phyloP scores from a whole-genome alignment of 1,140 invertebrate species.

The Parasteatoda tepidariorum region DNA sequence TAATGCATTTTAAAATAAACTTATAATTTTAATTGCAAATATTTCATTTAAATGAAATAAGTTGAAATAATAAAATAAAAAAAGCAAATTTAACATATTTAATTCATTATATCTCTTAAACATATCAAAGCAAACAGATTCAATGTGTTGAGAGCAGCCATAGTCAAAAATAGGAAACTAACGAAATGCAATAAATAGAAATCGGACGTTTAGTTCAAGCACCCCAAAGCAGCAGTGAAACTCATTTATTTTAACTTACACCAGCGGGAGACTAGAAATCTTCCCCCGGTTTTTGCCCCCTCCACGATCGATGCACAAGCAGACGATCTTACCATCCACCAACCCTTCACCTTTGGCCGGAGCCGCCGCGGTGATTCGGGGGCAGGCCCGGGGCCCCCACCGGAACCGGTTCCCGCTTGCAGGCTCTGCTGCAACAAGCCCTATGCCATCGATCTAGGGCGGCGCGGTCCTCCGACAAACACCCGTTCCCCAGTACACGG shows the following conservation, averaged over 20 bases:
- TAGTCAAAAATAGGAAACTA: too few species aligned
- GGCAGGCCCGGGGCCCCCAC: constrained; percentile 12
- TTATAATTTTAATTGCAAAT: too few species aligned
- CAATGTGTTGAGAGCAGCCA: too few species aligned
- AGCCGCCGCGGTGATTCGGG: constrained; percentile 3
- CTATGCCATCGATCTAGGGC: constrained; percentile 41
- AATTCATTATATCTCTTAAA: too few species aligned
- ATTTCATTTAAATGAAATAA: too few species aligned
- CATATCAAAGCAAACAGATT: too few species aligned
- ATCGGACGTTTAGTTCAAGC: too few species aligned
- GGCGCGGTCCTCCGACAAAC: constrained; percentile 28
- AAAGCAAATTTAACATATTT: too few species aligned
- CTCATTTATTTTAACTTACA: not conserved
- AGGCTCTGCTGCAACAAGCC: not conserved
- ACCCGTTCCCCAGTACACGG: constrained; percentile 42
- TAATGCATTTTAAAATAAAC: too few species aligned
- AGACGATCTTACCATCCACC: not conserved
- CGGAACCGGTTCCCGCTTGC: constrained; percentile 44
- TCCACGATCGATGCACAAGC: constrained; percentile 20
- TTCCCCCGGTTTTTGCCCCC: constrained; percentile 18
- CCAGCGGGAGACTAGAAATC: not conserved
- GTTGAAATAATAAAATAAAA: too few species aligned
- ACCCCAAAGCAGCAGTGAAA: not conserved
- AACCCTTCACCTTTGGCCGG: constrained; percentile 4
- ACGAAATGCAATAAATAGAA: too few species aligned